A percentile compares a stretch with the other conserved stretches of the same genome.
Evolutionary conservation across 2,113 vertebrate genomes (phyloP).

Genomic region (Xenopus laevis): DNA sequence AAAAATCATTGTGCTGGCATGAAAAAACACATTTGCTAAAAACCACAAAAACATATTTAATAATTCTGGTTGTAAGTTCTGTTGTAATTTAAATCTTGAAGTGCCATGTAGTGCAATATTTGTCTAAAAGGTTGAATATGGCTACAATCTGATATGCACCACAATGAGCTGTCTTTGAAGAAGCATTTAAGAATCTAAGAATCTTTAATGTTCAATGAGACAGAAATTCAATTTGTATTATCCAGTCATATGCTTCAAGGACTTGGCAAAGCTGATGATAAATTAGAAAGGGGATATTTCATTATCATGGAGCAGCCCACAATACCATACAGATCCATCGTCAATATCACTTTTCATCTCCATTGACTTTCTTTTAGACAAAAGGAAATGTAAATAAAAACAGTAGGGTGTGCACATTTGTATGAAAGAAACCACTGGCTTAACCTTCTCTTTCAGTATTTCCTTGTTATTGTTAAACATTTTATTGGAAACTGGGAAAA

Average conservation of each 20-base stretch:
- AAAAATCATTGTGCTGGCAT: too few species aligned
- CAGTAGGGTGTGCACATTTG: not conserved
- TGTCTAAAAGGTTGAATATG: not conserved
- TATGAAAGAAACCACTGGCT: too few species aligned
- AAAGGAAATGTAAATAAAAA: constrained; percentile 8
- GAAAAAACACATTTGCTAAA: too few species aligned
- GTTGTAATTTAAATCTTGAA: too few species aligned
- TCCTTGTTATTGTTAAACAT: too few species aligned
- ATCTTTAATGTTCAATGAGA: constrained; percentile 43
- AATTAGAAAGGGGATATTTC: constrained; percentile 41
- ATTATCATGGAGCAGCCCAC: constrained; percentile 31
- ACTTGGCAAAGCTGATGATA: constrained; percentile 44
- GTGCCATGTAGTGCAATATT: too few species aligned
- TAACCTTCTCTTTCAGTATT: too few species aligned
- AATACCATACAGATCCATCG: constrained; percentile 28
- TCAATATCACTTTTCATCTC: constrained; percentile 38
- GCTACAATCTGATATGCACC: constrained; percentile 7
- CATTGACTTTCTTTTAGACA: constrained; percentile 27
- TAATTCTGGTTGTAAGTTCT: too few species aligned
- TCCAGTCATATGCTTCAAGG: constrained; percentile 44
- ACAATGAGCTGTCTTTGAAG: constrained; percentile 37
- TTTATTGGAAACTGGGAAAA: too few species aligned
- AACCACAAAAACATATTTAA: too few species aligned
- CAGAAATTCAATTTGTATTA: constrained; percentile 47
- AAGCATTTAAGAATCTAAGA: constrained; percentile 30